Percentiles rank a stretch among this genome's conserved stretches.
Evolutionary conservation across 37 sponge, comb jelly and placozoan species (phyloP).

Genomic region (Halichondria panicea): DNA sequence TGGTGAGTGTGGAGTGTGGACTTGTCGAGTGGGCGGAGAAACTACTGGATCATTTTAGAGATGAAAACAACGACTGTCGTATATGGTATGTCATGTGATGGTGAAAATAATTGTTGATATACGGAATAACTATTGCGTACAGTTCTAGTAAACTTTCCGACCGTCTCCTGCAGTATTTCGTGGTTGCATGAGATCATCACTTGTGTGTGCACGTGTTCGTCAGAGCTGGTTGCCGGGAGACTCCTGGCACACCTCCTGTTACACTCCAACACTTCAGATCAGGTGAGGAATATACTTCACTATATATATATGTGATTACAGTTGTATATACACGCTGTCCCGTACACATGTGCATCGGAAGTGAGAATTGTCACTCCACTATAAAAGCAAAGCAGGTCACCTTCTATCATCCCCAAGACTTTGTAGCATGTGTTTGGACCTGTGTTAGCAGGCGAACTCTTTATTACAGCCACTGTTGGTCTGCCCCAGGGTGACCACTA

Average conservation of each 20-base stretch:
- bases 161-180: background rate
- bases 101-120: background rate
- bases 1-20: constrained; percentile 21
- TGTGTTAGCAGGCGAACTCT: too few species aligned
- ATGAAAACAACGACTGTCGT: background rate
- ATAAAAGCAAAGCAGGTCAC: too few species aligned
- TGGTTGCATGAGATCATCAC: constrained; percentile 34
- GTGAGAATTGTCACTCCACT: too few species aligned
- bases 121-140: background rate
- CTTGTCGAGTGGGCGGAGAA: constrained; percentile 9
- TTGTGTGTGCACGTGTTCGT: constrained; percentile 24
- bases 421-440: too few species aligned
- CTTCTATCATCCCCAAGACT: too few species aligned
- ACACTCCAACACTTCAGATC: background rate
- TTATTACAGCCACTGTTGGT: too few species aligned
- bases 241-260: constrained; percentile 28
- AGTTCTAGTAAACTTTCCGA: background rate
- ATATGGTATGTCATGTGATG: constrained; percentile 8
- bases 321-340: too few species aligned
- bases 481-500: too few species aligned
- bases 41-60: background rate
- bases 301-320: too few species aligned
- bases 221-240: constrained; percentile 17
- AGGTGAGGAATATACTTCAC: constrained; percentile 14
- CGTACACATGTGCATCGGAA: too few species aligned